phyloP scores from a whole-genome alignment of 92 coral and sea anemone genomes.

The Porites evermanni region DNA sequence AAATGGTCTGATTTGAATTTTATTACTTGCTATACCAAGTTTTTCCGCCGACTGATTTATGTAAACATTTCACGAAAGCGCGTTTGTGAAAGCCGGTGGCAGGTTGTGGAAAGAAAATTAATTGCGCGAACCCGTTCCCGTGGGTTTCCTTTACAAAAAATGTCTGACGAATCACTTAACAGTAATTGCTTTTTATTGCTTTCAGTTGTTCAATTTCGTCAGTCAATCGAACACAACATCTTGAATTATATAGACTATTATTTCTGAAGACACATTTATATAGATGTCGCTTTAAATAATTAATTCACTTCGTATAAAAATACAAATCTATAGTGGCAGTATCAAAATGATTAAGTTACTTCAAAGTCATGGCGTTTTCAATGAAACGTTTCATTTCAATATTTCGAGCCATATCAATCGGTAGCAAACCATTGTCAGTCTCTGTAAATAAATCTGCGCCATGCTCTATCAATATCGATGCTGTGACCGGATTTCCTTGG shows the following conservation, averaged over 20 bases:
- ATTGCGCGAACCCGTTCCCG: background rate
- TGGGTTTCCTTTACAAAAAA: too few relatives aligned
- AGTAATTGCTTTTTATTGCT: background rate
- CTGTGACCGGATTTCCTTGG: conserved; percentile 70
- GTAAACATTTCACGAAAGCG: conserved; percentile 9
- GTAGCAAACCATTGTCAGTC: conserved; percentile 86
- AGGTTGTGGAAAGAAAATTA: background rate
- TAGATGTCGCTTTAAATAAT: background rate
- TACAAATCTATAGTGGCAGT: background rate
- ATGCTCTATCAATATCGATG: conserved; percentile 73
- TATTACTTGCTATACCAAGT: conserved; percentile 2
- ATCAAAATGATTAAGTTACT: conserved; percentile 40
- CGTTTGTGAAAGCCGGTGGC: background rate
- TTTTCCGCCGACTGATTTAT: conserved; percentile 11
- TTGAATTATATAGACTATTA: background rate
- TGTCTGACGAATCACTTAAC: too few relatives aligned
- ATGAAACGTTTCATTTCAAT: conserved; percentile 61
- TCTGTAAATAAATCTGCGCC: conserved; percentile 97
- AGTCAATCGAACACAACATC: background rate
- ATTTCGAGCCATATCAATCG: conserved; percentile 81
- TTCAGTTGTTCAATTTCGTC: background rate
- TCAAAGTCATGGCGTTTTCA: conserved; percentile 87
- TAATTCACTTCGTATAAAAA: background rate
- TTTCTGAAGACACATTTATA: background rate
- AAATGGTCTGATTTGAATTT: background rate